A percentile compares a stretch with the other conserved stretches of the same genome.
Evolutionary conservation across 2,888 invertebrate species (phyloP).

Genomic region (Apodemia zela): DNA sequence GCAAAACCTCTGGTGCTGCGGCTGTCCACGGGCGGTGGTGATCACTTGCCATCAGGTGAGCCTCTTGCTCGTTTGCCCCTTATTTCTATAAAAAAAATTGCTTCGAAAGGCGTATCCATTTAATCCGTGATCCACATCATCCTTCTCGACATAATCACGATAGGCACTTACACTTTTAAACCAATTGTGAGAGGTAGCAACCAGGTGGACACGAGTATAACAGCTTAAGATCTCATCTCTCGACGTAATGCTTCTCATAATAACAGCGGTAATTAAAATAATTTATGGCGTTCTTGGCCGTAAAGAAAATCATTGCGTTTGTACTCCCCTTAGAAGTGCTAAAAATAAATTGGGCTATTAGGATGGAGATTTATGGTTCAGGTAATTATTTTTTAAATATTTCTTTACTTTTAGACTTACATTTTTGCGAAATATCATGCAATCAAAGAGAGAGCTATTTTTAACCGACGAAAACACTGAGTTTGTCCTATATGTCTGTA

Average conservation of each 20-base stretch:
- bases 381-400: constrained; percentile 16
- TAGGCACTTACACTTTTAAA: too few relatives aligned
- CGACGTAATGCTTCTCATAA: neutral
- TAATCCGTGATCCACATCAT: too few relatives aligned
- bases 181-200: neutral
- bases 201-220: neutral
- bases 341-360: constrained; percentile 17
- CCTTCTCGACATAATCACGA: too few relatives aligned
- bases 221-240: constrained; percentile 4
- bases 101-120: too few relatives aligned
- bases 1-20: too few relatives aligned
- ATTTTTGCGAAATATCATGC: neutral
- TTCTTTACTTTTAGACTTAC: neutral
- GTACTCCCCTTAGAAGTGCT: constrained; percentile 14
- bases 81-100: too few relatives aligned
- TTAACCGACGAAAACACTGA: too few relatives aligned
- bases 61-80: too few relatives aligned
- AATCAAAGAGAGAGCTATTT: too few relatives aligned
- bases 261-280: constrained; percentile 14
- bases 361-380: constrained; percentile 9
- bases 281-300: constrained; percentile 13
- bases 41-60: too few relatives aligned
- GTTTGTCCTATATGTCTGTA: too few relatives aligned
- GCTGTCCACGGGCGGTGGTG: too few relatives aligned
- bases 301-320: constrained; percentile 14